phyloP scores from a whole-genome alignment of 2,113 vertebrate species.

The Saimiri boliviensis region DNA sequence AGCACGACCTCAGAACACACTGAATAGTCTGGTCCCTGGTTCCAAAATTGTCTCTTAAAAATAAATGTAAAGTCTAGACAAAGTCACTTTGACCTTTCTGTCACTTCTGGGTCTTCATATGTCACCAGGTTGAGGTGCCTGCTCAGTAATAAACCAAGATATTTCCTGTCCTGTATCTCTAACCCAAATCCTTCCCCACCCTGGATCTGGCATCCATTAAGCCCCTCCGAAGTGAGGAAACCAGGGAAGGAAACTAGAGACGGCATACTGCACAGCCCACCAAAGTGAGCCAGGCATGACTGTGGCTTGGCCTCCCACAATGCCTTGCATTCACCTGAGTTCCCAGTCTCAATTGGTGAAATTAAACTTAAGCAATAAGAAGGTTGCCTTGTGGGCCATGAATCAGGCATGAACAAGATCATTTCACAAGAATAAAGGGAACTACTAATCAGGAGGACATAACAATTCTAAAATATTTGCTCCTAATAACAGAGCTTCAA shows the following conservation, averaged over 20 bases:
- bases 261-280: not conserved
- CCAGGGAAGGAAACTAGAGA: not conserved
- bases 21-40: constrained; percentile 38
- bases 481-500: not conserved
- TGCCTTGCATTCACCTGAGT: not conserved
- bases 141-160: not conserved
- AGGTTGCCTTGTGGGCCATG: not conserved
- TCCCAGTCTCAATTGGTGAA: not conserved
- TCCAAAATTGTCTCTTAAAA: constrained; percentile 73
- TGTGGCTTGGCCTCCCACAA: not conserved
- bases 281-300: too few relatives aligned
- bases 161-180: not conserved
- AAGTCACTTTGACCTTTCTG: not conserved
- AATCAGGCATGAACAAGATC: not conserved
- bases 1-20: constrained; percentile 69
- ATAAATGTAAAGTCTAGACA: constrained; percentile 42
- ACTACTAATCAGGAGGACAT: not conserved
- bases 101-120: not conserved
- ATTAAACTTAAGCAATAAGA: not conserved
- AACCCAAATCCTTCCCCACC: not conserved
- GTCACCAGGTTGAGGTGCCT: not conserved
- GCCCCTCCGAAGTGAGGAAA: not conserved
- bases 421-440: not conserved
- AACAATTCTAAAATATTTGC: not conserved
- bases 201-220: not conserved